Evolutionary conservation across 2,888 invertebrate genomes (phyloP).

Genomic region (Andrena marginata): DNA sequence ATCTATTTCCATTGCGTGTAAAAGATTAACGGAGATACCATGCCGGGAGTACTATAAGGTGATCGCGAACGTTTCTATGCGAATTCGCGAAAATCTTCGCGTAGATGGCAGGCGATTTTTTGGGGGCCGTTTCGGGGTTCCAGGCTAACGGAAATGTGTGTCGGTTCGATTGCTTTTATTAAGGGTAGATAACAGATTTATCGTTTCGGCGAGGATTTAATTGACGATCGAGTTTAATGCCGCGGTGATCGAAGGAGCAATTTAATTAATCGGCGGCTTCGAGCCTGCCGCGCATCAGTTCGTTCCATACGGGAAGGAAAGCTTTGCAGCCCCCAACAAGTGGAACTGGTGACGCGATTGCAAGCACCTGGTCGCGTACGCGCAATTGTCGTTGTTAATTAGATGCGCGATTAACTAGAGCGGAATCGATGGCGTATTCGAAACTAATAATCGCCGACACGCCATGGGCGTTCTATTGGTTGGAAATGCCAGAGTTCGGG

Average conservation of each 20-base stretch:
- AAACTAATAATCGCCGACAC: constrained; percentile 3
- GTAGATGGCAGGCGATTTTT: not conserved
- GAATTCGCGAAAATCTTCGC: constrained; percentile 2
- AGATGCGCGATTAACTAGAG: constrained; percentile 42
- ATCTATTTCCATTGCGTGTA: constrained; percentile 67
- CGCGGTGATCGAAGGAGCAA: not conserved
- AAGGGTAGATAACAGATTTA: too few relatives aligned
- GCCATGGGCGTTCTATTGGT: constrained; percentile 9
- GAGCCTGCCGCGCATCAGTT: not conserved
- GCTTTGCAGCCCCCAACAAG: not conserved
- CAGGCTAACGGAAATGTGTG: not conserved
- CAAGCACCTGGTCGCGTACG: not conserved
- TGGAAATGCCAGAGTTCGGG: constrained; percentile 44
- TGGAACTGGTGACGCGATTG: constrained; percentile 30
- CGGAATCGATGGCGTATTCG: not conserved
- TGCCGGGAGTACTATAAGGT: constrained; percentile 47
- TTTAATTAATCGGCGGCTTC: not conserved
- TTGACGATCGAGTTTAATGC: not conserved
- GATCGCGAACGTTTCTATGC: constrained; percentile 18
- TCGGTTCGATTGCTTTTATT: too few relatives aligned
- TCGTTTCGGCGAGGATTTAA: not conserved
- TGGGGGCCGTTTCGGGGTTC: not conserved
- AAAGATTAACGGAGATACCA: constrained; percentile 62
- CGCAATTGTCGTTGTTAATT: constrained; percentile 32
- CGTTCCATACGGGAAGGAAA: too few relatives aligned